These are phyloP conservation scores for Xiphydria camelus DNA, from an alignment of 2,888 invertebrate genomes.

Conservation along the genomic window DNA sequence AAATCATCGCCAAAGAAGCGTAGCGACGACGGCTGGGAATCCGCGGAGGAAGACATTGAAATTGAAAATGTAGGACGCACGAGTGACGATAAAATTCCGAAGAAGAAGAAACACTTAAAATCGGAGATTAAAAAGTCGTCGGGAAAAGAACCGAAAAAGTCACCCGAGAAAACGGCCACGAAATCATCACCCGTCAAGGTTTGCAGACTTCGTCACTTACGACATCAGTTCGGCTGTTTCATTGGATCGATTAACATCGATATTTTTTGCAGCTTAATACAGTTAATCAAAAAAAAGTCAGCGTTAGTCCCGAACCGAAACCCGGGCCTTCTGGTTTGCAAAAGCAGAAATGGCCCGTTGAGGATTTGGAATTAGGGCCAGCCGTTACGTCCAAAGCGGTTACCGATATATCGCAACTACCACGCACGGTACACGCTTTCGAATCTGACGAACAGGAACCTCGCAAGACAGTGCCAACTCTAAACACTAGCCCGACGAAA, in stretches of 20 bases:
- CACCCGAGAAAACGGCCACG: constrained; percentile 13
- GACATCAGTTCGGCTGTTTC: too few relatives aligned
- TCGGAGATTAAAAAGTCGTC: neutral
- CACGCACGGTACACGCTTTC: neutral
- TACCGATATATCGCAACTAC: constrained; percentile 9
- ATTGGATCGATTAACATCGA: too few relatives aligned
- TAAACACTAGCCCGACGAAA: constrained; percentile 30
- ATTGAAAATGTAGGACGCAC: too few relatives aligned
- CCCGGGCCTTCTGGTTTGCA: constrained; percentile 9
- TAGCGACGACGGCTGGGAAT: too few relatives aligned
- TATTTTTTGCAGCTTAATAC: too few relatives aligned
- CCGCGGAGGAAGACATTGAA: too few relatives aligned
- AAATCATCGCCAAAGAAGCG: too few relatives aligned
- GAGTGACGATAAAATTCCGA: neutral
- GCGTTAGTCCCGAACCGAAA: too few relatives aligned
- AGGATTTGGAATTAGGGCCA: neutral
- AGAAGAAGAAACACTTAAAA: constrained; percentile 6
- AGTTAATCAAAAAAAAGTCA: constrained; percentile 7
- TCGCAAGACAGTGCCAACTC: constrained; percentile 26
- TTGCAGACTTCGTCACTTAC: too few relatives aligned
- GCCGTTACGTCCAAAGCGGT: constrained; percentile 2
- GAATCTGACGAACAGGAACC: constrained; percentile 25
- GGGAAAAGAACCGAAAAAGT: constrained; percentile 8
- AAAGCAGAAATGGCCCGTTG: neutral
- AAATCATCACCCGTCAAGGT: constrained; percentile 16